Evolutionary conservation across 2,113 vertebrate genomes (phyloP), one percentile per base, ranked within the genome.

Genomic region (Chauna torquata): DNA sequence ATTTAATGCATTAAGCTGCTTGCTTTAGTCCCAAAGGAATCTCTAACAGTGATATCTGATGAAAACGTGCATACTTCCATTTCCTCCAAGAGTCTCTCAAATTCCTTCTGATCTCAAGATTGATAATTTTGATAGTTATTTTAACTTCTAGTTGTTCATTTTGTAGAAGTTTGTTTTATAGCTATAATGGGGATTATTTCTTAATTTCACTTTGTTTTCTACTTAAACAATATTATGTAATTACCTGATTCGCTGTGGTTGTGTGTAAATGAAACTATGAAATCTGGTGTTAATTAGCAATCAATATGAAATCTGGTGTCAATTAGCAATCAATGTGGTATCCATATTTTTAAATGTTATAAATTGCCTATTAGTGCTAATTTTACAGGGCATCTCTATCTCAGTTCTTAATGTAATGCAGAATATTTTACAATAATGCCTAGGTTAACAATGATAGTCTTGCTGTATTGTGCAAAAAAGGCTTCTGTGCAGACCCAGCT

Each of bases 401-500:
- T 94, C 78, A 3, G 1, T 85, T 78, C 81, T 59, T 97, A 98
- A 97, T 97, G 97, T 96, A 96, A 98, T 98, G 97, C 97, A 96
- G 98, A 98, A 97, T 98, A 99, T 97, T 97, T 98, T 97, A 96
- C 95, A 98, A 98, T 92, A 98, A 98, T 98, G 98, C 97, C 98
- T 98, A 98, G 98, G 98, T 98, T 98, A 98, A 99, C 98, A 98
- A 98, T 98, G 98, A 98, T 98, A 98, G 98, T 98, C 98, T 98
- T 98, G 97, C 98, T 98, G 98, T 98, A 99, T 99, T 99, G 98
- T 99, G 98, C 98, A 97, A 97, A 98, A 98, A 98, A 98, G 97
- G 98, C 99, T 99, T 99, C 99, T 99, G 98, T 99, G 99, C 98
- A 98, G 98, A 98, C 98, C 99, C 99, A 99, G 99, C 99, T 99